Evolutionary conservation across 2,113 vertebrate species (phyloP), one percentile per base, ranked within the genome.

Genomic region (Pachypanchax playfairii): DNA sequence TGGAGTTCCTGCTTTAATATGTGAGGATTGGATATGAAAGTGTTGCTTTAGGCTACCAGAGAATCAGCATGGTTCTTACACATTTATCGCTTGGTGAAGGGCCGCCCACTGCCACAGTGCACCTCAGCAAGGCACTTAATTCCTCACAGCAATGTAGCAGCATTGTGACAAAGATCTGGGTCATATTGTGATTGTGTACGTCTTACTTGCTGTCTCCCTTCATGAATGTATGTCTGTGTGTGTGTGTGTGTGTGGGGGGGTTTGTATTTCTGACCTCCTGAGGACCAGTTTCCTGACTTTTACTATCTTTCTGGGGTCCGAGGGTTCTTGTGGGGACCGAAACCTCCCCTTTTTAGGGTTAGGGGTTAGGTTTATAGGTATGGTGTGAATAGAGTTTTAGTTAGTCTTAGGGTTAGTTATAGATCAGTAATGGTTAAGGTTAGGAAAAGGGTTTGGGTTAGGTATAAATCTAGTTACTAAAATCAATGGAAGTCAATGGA

Each of bases 61-160:
- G 54, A 70, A 38, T 66, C 79, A 66, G 72, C n/a, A 6, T 42
- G 64, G 35, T 67, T 75, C 60, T 70, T 59, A 56, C 57, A 33
- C 41, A 72, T 50, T 41, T 68, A 77, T 77, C 31, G 13, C 24
- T 70, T 20, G 60, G 63, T 80, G 61, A 70, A 79, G 52, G 62
- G 42, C 74, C 63, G 60, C 65, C 65, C 4, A 54, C 46, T 52
- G 36, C 26, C 54, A 46, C 47, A 57, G 59, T 62, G 41, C 71
- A 62, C 57, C 60, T 76, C 33, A 80, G 72, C 63, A 79, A 53
- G 63, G 31, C 71, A 76, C 47, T 73, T 33, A 65, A 50, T 63
- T 65, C 48, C 58, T 64, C 38, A 65, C 36, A 73, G 55, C 55
- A 62, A 52, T 59, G 42, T 62, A 69, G 49, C 38, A 52, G 8